Percentiles rank a stretch among this genome's conserved stretches.
Evolutionary conservation across 37 sponge, comb jelly and placozoan genomes (phyloP).

Genomic region (Ianthella basta): DNA sequence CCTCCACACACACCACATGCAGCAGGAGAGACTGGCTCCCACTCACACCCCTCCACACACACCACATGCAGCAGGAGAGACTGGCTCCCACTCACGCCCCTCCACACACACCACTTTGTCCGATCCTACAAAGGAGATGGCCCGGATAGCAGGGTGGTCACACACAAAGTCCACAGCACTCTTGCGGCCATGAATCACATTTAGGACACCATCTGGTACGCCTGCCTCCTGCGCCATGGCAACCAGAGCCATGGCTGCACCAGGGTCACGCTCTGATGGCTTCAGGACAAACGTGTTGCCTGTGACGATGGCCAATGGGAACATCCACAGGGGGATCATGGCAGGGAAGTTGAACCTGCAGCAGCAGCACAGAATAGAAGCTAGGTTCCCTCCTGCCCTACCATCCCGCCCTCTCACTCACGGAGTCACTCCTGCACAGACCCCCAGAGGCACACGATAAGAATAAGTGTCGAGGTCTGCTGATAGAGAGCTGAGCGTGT

Average conservation of each 20-base stretch:
- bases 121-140: constrained; percentile 97
- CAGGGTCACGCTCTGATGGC: constrained; percentile 97
- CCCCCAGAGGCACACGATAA: constrained; percentile 93
- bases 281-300: constrained; percentile 97
- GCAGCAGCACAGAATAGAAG: too few relatives aligned
- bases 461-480: constrained; percentile 98
- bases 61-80: too few relatives aligned
- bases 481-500: constrained; percentile 85
- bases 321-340: constrained; percentile 99
- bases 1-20: too few relatives aligned
- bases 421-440: constrained; percentile 95
- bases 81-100: too few relatives aligned
- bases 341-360: constrained; percentile 95
- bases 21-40: too few relatives aligned
- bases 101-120: constrained; percentile 65
- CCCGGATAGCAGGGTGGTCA: constrained; percentile 88
- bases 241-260: constrained; percentile 82
- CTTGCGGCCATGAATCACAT: constrained; percentile 94
- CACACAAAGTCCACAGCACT: constrained; percentile 84
- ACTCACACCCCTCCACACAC: too few relatives aligned
- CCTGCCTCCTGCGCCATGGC: constrained; percentile 94
- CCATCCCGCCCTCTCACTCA: constrained; percentile 21
- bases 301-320: constrained; percentile 92
- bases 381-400: too few relatives aligned
- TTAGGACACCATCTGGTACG: constrained; percentile 93